A percentile compares a stretch with the other conserved stretches of the same genome.
Conservation (phyloP, 2,797 vertebrate species). For the Babyrousa celebensis region DNA sequence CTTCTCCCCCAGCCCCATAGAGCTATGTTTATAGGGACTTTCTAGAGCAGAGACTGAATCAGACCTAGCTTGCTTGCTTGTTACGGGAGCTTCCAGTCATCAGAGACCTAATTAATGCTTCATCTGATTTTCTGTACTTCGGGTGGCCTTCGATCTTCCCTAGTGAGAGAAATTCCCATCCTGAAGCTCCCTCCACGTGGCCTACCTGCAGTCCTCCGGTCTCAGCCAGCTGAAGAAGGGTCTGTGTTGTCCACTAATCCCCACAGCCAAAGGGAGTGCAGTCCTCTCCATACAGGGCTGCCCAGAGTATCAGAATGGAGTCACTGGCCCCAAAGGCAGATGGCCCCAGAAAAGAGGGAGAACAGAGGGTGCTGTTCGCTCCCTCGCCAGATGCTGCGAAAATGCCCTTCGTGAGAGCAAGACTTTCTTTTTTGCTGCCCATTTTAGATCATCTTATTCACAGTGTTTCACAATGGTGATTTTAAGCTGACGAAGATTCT, state of each 20-base stretch:
- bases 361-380: not conserved
- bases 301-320: conserved; percentile 19
- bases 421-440: conserved; percentile 77
- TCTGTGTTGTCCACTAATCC: conserved; percentile 80
- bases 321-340: conserved; percentile 42
- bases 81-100: not conserved
- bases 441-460: conserved; percentile 76
- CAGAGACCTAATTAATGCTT: not conserved
- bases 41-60: not conserved
- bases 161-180: conserved; percentile 68
- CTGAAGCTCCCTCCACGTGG: conserved; percentile 70
- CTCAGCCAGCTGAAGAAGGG: conserved; percentile 78
- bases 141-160: conserved; percentile 71
- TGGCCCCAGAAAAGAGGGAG: not conserved
- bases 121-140: not conserved
- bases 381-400: not conserved
- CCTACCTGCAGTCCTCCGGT: conserved; percentile 74
- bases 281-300: conserved; percentile 16
- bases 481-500: conserved; percentile 76
- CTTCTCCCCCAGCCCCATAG: not conserved
- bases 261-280: conserved; percentile 73
- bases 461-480: conserved; percentile 64
- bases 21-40: not conserved
- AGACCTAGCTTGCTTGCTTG: not conserved
- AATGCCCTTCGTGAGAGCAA: conserved; percentile 75